These are phyloP conservation scores for Drosophila repleta DNA, from an alignment of 1,140 invertebrate genomes.

Conservation along the genomic window DNA sequence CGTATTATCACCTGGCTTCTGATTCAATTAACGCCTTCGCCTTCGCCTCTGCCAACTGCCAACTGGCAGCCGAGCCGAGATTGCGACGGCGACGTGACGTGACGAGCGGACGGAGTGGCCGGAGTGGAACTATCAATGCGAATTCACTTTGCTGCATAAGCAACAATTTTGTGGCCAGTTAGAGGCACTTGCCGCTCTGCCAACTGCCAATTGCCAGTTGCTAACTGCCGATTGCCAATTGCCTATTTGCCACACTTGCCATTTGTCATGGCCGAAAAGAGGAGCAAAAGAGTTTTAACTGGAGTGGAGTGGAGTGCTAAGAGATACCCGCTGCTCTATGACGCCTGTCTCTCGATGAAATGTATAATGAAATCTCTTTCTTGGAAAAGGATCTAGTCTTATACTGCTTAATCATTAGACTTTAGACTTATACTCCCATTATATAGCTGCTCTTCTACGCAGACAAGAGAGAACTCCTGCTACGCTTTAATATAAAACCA, in stretches of 20 bases:
- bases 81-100: no score
- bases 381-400: no score
- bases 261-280: slow-evolving; percentile 35
- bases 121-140: slow-evolving; percentile 29
- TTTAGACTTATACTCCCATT: no score
- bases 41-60: no score
- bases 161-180: slow-evolving; percentile 44
- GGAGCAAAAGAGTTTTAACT: not conserved
- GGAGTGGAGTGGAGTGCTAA: no score
- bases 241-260: slow-evolving; percentile 1
- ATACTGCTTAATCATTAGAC: no score
- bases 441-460: no score
- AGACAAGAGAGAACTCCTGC: no score
- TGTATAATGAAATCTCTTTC: no score
- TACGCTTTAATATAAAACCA: no score
- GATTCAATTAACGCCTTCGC: slow-evolving; percentile 70
- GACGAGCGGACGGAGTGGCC: slow-evolving; percentile 1
- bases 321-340: no score
- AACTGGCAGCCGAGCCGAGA: slow-evolving; percentile 32
- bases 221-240: slow-evolving; percentile 19
- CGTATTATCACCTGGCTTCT: slow-evolving; percentile 41
- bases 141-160: slow-evolving; percentile 28
- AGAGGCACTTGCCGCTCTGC: slow-evolving; percentile 1
- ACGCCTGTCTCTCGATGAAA: no score
- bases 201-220: not conserved